Conservation (phyloP, 2,888 invertebrate species). For the Drosophila sordidapex region DNA sequence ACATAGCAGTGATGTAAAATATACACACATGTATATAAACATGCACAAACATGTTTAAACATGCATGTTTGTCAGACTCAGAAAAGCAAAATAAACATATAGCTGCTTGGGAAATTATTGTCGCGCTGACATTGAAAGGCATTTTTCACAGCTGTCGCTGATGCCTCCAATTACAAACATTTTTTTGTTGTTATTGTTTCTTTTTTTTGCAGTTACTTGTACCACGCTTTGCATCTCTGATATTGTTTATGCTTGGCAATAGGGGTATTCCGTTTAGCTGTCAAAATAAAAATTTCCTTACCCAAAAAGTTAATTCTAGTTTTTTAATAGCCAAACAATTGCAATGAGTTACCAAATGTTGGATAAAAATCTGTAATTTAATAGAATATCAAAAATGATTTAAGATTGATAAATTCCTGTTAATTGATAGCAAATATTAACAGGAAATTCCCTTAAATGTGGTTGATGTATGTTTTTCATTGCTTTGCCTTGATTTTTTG, state of each 20-base stretch:
- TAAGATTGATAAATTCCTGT: background rate
- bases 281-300: background rate
- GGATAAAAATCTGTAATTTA: background rate
- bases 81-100: slow-evolving; percentile 35
- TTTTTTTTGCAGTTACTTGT: slow-evolving; percentile 71
- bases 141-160: slow-evolving; percentile 49
- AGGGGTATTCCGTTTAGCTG: slow-evolving; percentile 31
- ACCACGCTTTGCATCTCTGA: slow-evolving; percentile 70
- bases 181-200: slow-evolving; percentile 15
- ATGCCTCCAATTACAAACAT: slow-evolving; percentile 71
- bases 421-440: background rate
- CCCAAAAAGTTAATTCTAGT: background rate
- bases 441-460: slow-evolving; percentile 11
- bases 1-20: slow-evolving; percentile 30
- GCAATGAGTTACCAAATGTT: slow-evolving; percentile 2
- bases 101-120: slow-evolving; percentile 73
- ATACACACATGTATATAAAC: slow-evolving; percentile 6
- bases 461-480: slow-evolving; percentile 5
- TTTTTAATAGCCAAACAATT: background rate
- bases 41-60: slow-evolving; percentile 8
- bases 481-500: background rate
- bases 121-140: slow-evolving; percentile 71
- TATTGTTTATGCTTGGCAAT: slow-evolving; percentile 28
- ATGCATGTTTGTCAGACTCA: slow-evolving; percentile 25
- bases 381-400: background rate